Evolutionary conservation across 2,888 invertebrate genomes (phyloP), one percentile per base, ranked within the genome.

Genomic region (Nomada fabriciana): DNA sequence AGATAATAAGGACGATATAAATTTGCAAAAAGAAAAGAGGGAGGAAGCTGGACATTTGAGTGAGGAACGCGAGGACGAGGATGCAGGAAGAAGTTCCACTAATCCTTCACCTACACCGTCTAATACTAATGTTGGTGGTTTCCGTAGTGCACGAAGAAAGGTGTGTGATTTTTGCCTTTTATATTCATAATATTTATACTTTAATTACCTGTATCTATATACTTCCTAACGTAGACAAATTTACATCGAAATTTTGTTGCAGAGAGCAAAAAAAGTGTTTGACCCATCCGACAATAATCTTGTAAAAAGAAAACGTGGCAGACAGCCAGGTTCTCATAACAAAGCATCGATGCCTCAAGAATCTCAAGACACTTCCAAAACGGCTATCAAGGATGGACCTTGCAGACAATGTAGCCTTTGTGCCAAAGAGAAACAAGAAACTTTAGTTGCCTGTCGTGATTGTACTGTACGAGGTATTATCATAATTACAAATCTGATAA

Each of bases 251-350:
- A 20, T 13, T 73, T 11, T 52, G 18, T 91, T 92, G 75, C 90
- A 95, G 96, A 96, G 97, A 95, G 97, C 97, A 0, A 97, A 97
- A 91, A 97, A 97, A 92, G 97, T 98, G 0, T 98, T 97, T 91
- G 97, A 98, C 94, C 98, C 98, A 2, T 97, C 97, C 0, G 97
- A 97, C 90, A 97, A 96, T 86, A 97, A 97, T 93, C 94, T 97
- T 53, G 97, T 97, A 13, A 95, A 95, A 87, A 96, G 96, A 91
- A 96, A 96, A 93, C 94, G 97, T 79, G 97, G 97, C 0, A 95
- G 96, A 65, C 96, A 96, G 15, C 94, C 96, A 3, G 96, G 96
- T 5, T 95, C 95, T 18, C 93, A 96, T 15, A 96, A 96, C 89
- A 96, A 96, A 91, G 94, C 95, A 60, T 94, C 95, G 3, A 50